Evolutionary conservation across 1,140 invertebrate genomes (phyloP).

Genomic region (Megalopta genalis): DNA sequence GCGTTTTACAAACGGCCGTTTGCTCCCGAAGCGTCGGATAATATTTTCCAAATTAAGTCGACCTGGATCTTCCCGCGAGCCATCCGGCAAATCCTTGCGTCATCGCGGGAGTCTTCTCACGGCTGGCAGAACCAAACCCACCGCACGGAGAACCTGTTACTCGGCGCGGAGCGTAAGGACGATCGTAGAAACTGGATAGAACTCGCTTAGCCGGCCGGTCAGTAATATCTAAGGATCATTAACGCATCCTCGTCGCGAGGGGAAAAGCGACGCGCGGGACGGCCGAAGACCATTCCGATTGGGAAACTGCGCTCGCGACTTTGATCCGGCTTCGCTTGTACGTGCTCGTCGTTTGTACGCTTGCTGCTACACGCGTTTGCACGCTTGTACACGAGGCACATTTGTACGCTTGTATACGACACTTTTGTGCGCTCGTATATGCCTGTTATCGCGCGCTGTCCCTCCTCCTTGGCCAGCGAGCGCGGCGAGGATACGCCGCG

Average conservation of each 20-base stretch:
- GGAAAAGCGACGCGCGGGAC: conserved; percentile 34
- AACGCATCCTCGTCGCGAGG: conserved; percentile 45
- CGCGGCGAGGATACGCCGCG: conserved; percentile 13
- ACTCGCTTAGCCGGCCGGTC: conserved; percentile 41
- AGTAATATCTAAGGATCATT: conserved; percentile 56
- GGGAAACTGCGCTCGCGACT: conserved; percentile 46
- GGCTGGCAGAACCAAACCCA: background rate
- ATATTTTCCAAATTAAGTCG: background rate
- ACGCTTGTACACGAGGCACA: too few species aligned
- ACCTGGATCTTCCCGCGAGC: background rate
- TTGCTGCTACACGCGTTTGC: too few species aligned
- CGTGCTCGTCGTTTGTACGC: too few species aligned
- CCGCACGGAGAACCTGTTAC: background rate
- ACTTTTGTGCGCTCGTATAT: too few species aligned
- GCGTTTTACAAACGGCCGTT: too few species aligned
- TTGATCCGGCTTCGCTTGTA: conserved; percentile 53
- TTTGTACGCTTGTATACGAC: too few species aligned
- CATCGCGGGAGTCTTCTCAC: background rate
- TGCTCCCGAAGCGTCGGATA: too few species aligned
- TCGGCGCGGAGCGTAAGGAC: background rate
- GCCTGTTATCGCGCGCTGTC: background rate
- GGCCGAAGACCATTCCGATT: conserved; percentile 35
- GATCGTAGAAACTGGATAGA: conserved; percentile 32
- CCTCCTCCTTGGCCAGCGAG: background rate
- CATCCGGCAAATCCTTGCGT: background rate